phyloP scores from a whole-genome alignment of 2,888 invertebrate species.

The Caradrina kadenii region DNA sequence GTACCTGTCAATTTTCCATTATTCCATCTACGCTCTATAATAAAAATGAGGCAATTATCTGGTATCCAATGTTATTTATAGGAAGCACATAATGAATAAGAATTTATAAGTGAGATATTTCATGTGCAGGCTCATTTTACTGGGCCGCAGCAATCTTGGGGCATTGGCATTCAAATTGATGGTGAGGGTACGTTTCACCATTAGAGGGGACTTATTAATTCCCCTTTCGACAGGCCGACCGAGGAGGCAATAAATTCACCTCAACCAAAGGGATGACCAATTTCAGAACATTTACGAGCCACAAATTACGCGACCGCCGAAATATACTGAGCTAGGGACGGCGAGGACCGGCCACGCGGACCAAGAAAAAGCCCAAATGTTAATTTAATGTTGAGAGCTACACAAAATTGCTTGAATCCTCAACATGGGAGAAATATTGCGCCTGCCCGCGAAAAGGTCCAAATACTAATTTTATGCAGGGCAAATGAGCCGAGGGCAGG shows the following conservation, averaged over 20 bases:
- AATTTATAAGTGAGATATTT: constrained; percentile 85
- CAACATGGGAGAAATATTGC: constrained; percentile 86
- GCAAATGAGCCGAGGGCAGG: constrained; percentile 83
- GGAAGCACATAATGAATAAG: constrained; percentile 81
- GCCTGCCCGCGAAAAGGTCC: constrained; percentile 81
- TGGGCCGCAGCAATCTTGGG: constrained; percentile 86
- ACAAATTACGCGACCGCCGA: constrained; percentile 90
- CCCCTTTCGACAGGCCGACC: constrained; percentile 90
- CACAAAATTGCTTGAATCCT: constrained; percentile 87
- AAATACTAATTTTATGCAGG: constrained; percentile 88
- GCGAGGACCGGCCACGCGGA: constrained; percentile 79
- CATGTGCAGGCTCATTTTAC: constrained; percentile 84
- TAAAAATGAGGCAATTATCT: constrained; percentile 77
- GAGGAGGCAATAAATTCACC: constrained; percentile 90
- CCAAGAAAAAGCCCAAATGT: constrained; percentile 89
- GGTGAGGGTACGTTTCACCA: constrained; percentile 90
- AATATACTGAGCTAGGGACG: constrained; percentile 87
- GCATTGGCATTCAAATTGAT: constrained; percentile 90
- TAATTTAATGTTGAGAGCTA: constrained; percentile 89
- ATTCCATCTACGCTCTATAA: constrained; percentile 69
- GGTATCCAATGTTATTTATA: constrained; percentile 79
- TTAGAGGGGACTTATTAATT: constrained; percentile 91
- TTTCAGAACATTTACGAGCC: constrained; percentile 91
- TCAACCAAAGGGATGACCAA: constrained; percentile 91
- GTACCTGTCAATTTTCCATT: constrained; percentile 56